Conservation (phyloP, 2,888 invertebrate species). For the Nesidiocoris tenuis region DNA sequence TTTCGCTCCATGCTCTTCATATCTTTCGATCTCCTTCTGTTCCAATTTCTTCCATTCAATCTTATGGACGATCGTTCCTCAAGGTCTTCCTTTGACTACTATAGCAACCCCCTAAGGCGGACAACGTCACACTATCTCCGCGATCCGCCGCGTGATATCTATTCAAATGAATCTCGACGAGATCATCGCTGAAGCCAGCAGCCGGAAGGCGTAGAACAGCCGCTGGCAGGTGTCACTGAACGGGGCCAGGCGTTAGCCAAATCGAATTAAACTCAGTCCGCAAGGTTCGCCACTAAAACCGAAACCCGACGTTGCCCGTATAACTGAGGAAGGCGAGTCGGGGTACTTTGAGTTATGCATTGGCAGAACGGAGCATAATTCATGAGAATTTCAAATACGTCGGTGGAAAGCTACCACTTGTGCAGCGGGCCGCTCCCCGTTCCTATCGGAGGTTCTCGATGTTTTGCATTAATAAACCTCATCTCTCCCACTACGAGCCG, state of each 20-base stretch:
- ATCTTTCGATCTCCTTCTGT: too few relatives aligned
- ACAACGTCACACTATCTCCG: too few relatives aligned
- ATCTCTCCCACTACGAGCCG: neutral
- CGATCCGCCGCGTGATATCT: too few relatives aligned
- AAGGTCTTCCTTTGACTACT: too few relatives aligned
- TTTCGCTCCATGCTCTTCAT: too few relatives aligned
- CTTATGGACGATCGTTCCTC: too few relatives aligned
- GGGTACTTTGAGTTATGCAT: slow-evolving; percentile 14
- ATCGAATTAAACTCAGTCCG: slow-evolving; percentile 15
- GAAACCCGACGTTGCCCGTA: neutral
- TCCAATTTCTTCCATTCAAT: too few relatives aligned
- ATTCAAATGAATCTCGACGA: too few relatives aligned
- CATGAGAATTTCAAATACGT: slow-evolving; percentile 28
- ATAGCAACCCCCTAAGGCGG: too few relatives aligned
- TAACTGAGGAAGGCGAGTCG: neutral
- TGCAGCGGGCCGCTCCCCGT: neutral
- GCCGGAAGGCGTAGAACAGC: too few relatives aligned
- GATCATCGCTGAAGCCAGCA: too few relatives aligned
- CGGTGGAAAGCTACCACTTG: neutral
- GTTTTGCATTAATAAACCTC: slow-evolving; percentile 30
- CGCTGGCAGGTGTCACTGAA: neutral
- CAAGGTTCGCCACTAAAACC: neutral
- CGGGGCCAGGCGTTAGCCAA: neutral
- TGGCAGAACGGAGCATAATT: slow-evolving; percentile 23
- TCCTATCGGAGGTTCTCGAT: slow-evolving; percentile 11